Evolutionary conservation across 2,888 invertebrate species (phyloP), one percentile per base, ranked within the genome.

Genomic region (Harmothoe impar): DNA sequence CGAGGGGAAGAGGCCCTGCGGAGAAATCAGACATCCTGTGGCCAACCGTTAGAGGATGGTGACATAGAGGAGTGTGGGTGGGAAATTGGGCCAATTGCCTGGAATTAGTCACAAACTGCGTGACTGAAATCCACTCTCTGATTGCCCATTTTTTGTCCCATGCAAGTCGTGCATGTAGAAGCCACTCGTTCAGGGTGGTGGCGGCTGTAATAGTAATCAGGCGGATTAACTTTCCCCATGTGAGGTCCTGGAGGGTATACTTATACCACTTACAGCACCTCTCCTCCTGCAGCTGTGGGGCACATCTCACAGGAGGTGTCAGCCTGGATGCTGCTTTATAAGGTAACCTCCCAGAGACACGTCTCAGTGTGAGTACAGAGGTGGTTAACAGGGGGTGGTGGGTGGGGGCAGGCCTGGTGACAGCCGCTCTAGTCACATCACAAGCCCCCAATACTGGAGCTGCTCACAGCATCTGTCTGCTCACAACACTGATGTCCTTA

Each of bases 11-110:
- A 25, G 78, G 10, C 31, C 78, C 62, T 20, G n/a, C 78, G 31
- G 89, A 72, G n/a, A 89, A 89, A 89, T 89, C 62, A 78, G 20
- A 78, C 20, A n/a, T 10, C 43, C 43, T 10, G 3, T 10, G 43
- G 43, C 43, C 43, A 43, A 43, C 43, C 43, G 43, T 43, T 62
- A 62, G 62, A 3, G 7, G 20, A 7, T 62, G 23, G n/a, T 51
- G 85, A 43, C 33, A 85, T 88, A 54, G 31, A n/a, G 43, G 52
- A 10, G 5, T 51, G 54, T 20, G 35, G 31, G n/a, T 78, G 35
- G 54, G 52, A 54, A 88, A 88, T 88, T 52, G 52, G 29, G 62
- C 51, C 88, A 88, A 88, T 88, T 88, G 88, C 54, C 5, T 88
- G 23, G 86, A 33, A 86, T 86, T 86, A 86, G 88, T 43, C 52